Evolutionary conservation across 2,797 vertebrate genomes (phyloP).

Genomic region (Cirrhinus molitorella): DNA sequence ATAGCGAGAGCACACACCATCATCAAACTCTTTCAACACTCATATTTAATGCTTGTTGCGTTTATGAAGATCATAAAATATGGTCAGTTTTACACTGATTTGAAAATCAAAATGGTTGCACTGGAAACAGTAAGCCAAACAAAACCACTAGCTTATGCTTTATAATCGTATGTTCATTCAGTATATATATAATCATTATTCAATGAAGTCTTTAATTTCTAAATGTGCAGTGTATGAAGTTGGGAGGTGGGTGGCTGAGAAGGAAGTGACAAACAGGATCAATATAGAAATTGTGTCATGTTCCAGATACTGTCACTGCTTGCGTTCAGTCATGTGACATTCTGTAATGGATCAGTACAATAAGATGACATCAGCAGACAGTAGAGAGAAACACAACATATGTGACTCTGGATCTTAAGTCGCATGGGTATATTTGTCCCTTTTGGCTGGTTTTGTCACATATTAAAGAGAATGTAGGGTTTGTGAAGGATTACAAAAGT

Average conservation of each 20-base stretch:
- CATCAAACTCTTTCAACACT: not conserved
- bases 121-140: not conserved
- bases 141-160: not conserved
- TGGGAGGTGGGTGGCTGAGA: constrained; percentile 2
- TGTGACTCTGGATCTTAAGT: too few species aligned
- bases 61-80: not conserved
- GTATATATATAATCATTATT: not conserved
- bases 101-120: not conserved
- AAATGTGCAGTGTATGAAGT: not conserved
- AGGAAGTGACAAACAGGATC: not conserved
- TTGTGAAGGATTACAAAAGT: not conserved
- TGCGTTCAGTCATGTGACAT: not conserved
- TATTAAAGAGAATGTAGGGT: not conserved
- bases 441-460: too few species aligned
- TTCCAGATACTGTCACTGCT: constrained; percentile 9
- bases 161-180: too few species aligned
- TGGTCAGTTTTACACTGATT: not conserved
- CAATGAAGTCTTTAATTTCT: not conserved
- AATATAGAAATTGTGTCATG: constrained; percentile 20
- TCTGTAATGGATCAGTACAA: not conserved
- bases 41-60: not conserved
- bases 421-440: too few species aligned
- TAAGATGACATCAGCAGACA: constrained; percentile 13
- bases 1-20: not conserved
- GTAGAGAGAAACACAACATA: not conserved